A percentile compares a stretch with the other conserved stretches of the same genome.
Conservation (phyloP, 2,113 vertebrate species). For the Zosterops lateralis region DNA sequence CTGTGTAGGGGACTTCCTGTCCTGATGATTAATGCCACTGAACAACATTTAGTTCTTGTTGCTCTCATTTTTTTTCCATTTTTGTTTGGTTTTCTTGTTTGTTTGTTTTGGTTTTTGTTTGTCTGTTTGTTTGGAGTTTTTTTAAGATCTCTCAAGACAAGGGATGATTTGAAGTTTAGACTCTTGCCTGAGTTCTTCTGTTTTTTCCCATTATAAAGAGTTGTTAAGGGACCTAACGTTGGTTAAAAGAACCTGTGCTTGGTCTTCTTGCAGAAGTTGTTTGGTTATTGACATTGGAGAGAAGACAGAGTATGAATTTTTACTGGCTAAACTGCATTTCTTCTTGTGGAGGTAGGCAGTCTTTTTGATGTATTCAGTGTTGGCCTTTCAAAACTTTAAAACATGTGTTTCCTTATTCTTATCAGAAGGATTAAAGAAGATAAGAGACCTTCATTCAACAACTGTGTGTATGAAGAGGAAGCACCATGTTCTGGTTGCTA, state of each 20-base stretch:
- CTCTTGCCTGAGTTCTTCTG: neutral
- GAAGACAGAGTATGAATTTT: neutral
- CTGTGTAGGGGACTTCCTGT: neutral
- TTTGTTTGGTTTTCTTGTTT: too few species aligned
- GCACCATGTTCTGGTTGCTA: neutral
- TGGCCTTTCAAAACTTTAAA: constrained; percentile 32
- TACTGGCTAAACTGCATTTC: neutral
- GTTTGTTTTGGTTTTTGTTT: neutral
- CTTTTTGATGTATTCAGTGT: neutral
- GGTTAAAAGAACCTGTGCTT: neutral
- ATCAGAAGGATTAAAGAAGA: neutral
- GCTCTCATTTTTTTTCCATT: neutral
- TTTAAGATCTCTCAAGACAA: neutral
- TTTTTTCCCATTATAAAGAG: neutral
- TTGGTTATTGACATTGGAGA: neutral
- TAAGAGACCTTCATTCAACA: neutral
- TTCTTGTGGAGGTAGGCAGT: neutral
- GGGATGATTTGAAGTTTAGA: neutral
- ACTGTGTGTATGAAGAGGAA: neutral
- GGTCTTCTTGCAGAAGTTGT: neutral
- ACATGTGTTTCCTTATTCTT: neutral
- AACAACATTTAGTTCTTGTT: neutral
- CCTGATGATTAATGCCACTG: neutral
- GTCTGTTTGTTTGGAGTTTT: neutral
- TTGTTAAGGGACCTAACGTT: neutral